Evolutionary conservation across 2,888 invertebrate species (phyloP).

Genomic region (Margaritifera margaritifera): DNA sequence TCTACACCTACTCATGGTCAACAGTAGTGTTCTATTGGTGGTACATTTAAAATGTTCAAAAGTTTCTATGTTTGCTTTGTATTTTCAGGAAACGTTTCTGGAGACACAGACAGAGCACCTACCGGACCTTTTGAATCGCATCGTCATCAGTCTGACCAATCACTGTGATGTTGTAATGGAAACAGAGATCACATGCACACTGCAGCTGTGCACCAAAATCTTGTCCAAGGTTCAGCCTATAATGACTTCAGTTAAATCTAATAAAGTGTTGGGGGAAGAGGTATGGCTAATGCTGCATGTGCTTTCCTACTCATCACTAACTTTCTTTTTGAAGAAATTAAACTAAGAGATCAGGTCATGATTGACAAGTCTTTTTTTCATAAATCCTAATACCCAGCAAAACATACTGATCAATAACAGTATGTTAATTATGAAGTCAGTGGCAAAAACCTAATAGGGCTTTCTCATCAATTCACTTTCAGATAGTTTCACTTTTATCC

Average conservation of each 20-base stretch:
- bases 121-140: constrained; percentile 83
- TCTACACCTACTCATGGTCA: too few relatives aligned
- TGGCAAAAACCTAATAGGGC: too few relatives aligned
- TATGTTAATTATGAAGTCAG: too few relatives aligned
- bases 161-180: constrained; percentile 77
- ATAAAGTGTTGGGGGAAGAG: constrained; percentile 8
- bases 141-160: constrained; percentile 78
- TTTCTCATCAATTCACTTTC: too few relatives aligned
- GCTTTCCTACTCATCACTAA: too few relatives aligned
- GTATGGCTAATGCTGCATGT: constrained; percentile 4
- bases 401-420: too few relatives aligned
- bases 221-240: constrained; percentile 83
- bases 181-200: constrained; percentile 80
- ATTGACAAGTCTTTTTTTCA: too few relatives aligned
- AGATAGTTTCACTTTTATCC: too few relatives aligned
- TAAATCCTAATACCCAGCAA: too few relatives aligned
- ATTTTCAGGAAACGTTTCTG: constrained; percentile 79
- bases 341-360: too few relatives aligned
- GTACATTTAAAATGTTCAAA: background rate
- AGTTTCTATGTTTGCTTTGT: background rate
- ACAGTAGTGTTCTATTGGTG: too few relatives aligned
- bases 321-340: too few relatives aligned
- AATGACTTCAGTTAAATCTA: constrained; percentile 43
- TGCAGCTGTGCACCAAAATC: constrained; percentile 83
- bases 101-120: constrained; percentile 86